Conservation (phyloP, 2,113 vertebrate genomes). For the Jaculus jaculus region DNA sequence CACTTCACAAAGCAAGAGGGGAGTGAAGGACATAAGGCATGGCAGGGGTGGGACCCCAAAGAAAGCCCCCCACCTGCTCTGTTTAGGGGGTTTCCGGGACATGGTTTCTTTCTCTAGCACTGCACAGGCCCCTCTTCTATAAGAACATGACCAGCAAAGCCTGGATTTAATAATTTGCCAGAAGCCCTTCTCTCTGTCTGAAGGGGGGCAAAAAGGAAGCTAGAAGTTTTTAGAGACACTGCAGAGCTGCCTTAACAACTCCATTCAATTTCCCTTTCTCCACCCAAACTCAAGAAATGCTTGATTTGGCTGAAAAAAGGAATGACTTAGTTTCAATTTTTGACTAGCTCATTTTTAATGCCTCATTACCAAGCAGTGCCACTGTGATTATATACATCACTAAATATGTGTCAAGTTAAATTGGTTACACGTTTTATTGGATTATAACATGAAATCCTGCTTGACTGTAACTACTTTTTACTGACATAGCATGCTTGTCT, state of each 20-base stretch:
- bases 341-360: not conserved
- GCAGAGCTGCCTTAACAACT: not conserved
- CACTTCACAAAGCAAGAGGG: not conserved
- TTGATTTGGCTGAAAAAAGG: not conserved
- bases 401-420: not conserved
- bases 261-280: constrained; percentile 1
- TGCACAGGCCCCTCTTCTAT: not conserved
- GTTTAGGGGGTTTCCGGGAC: not conserved
- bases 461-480: not conserved
- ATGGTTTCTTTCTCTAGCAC: not conserved
- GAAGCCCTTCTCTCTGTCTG: not conserved
- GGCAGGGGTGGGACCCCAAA: not conserved
- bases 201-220: not conserved
- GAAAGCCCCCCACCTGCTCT: too few relatives aligned
- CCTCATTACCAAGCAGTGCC: not conserved
- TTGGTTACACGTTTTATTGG: not conserved
- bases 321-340: not conserved
- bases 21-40: not conserved
- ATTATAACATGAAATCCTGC: not conserved
- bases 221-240: not conserved
- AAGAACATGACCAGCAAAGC: not conserved
- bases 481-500: not conserved
- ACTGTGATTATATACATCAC: not conserved
- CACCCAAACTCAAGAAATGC: not conserved
- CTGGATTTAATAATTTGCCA: not conserved